A percentile compares a stretch with the other conserved stretches of the same genome.
phyloP scores from a whole-genome alignment of 2,888 invertebrate genomes.

The Euzophera pinguis region DNA sequence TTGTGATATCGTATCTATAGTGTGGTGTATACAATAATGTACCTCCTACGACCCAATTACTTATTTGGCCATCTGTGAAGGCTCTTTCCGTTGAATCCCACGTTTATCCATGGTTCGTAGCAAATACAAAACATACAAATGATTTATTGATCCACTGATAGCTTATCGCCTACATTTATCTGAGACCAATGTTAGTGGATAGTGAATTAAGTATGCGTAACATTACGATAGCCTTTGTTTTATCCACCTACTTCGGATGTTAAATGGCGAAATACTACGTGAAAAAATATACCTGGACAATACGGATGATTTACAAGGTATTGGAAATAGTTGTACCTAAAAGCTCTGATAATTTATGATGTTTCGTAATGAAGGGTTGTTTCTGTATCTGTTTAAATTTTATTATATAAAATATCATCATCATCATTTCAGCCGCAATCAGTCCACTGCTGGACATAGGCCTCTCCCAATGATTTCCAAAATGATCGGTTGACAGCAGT shows the following conservation, averaged over 20 bases:
- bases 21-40: not conserved
- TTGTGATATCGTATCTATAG: not conserved
- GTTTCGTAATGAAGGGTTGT: too few species aligned
- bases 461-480: too few species aligned
- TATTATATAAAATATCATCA: too few species aligned
- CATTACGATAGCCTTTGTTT: constrained; percentile 15
- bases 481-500: too few species aligned
- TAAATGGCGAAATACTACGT: not conserved
- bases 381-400: too few species aligned
- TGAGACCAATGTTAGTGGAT: constrained; percentile 31
- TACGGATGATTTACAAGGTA: too few species aligned
- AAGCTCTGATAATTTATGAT: too few species aligned
- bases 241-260: not conserved
- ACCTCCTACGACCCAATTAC: constrained; percentile 13
- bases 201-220: constrained; percentile 21
- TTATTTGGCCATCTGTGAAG: constrained; percentile 16
- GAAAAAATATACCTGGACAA: too few species aligned
- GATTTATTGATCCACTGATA: constrained; percentile 70
- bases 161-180: constrained; percentile 66
- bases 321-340: too few species aligned
- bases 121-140: constrained; percentile 46
- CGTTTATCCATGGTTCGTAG: constrained; percentile 19
- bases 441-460: too few species aligned
- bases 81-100: constrained; percentile 12
- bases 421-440: too few species aligned